Conservation (phyloP, 2,888 invertebrate species). For the Enoplolaimus lenunculus region DNA sequence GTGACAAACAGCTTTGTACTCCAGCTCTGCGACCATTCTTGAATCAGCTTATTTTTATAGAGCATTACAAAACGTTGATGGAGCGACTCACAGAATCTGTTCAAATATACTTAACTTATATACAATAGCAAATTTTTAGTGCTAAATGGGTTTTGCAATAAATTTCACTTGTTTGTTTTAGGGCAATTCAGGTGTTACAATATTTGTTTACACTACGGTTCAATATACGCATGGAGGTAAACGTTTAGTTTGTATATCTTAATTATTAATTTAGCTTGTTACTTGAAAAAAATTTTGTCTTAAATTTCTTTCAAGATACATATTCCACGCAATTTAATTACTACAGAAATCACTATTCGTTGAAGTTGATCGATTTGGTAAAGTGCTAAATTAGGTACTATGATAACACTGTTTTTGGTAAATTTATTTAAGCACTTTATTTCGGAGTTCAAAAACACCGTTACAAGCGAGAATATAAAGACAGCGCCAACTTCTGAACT, state of each 20-base stretch:
- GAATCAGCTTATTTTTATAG: no score
- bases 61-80: no score
- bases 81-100: no score
- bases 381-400: background rate
- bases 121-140: no score
- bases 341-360: background rate
- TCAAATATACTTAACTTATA: no score
- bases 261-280: background rate
- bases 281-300: background rate
- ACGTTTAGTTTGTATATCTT: slow-evolving; percentile 12
- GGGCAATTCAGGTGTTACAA: slow-evolving; percentile 39
- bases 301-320: no score
- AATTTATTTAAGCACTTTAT: slow-evolving; percentile 36
- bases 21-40: no score
- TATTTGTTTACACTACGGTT: slow-evolving; percentile 42
- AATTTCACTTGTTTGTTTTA: no score
- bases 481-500: slow-evolving; percentile 23
- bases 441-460: slow-evolving; percentile 35
- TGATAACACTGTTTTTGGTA: background rate
- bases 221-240: slow-evolving; percentile 39
- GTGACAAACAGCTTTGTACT: no score
- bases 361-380: background rate
- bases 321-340: background rate
- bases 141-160: no score
- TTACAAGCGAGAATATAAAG: slow-evolving; percentile 33